These are phyloP conservation scores for Ptychobarbus kaznakovi DNA, from an alignment of 2,797 vertebrate genomes.

Conservation along the genomic window DNA sequence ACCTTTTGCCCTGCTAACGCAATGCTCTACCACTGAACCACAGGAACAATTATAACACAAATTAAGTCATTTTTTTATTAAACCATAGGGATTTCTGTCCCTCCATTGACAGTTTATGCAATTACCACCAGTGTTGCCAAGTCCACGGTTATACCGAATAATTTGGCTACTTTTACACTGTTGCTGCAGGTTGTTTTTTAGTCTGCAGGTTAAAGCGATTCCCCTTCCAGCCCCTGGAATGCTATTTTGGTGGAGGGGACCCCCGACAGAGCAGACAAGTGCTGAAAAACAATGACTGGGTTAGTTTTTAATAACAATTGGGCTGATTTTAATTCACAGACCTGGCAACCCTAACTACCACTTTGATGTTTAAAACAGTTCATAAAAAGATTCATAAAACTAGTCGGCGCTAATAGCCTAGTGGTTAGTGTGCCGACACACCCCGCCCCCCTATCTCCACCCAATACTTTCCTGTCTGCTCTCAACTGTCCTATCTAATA, in stretches of 20 bases:
- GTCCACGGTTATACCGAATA: background rate
- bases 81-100: background rate
- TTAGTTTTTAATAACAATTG: background rate
- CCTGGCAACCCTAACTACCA: background rate
- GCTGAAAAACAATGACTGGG: too few species aligned
- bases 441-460: too few species aligned
- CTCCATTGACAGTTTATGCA: background rate
- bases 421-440: too few species aligned
- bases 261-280: too few species aligned
- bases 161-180: background rate
- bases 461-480: too few species aligned
- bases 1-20: too few species aligned
- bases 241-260: background rate
- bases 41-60: background rate
- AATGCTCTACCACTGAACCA: too few species aligned
- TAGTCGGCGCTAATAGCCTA: too few species aligned
- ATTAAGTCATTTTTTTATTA: background rate
- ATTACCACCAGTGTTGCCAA: background rate
- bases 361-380: background rate
- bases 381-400: too few species aligned
- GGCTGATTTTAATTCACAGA: background rate
- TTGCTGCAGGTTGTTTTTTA: background rate
- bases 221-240: background rate
- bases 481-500: too few species aligned
- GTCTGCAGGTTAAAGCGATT: background rate